Evolutionary conservation across 1,140 invertebrate species (phyloP).

Genomic region (Mactra quadrangularis): DNA sequence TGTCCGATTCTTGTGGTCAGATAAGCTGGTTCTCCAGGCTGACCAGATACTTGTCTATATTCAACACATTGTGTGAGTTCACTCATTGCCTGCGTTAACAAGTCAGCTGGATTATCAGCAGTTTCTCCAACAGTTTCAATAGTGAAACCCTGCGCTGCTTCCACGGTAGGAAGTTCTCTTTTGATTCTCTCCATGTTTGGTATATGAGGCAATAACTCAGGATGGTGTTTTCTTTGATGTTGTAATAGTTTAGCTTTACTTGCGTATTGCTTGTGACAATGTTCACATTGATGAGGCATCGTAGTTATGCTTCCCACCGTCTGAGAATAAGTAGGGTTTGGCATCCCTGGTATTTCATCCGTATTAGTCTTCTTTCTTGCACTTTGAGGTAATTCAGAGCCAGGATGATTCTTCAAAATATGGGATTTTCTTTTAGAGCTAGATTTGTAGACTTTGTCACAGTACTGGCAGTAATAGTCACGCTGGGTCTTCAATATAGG

Average conservation of each 20-base stretch:
- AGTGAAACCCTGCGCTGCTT: slow-evolving; percentile 62
- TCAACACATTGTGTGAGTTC: slow-evolving; percentile 82
- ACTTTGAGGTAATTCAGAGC: slow-evolving; percentile 87
- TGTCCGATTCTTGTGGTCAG: slow-evolving; percentile 66
- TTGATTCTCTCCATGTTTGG: slow-evolving; percentile 23
- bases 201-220: slow-evolving; percentile 71
- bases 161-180: not conserved
- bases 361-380: slow-evolving; percentile 79
- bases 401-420: slow-evolving; percentile 94
- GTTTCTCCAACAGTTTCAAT: slow-evolving; percentile 70
- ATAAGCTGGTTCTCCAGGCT: slow-evolving; percentile 51
- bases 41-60: slow-evolving; percentile 69
- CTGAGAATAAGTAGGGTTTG: slow-evolving; percentile 87
- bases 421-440: slow-evolving; percentile 93
- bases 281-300: slow-evolving; percentile 90
- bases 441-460: slow-evolving; percentile 94
- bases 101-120: slow-evolving; percentile 76
- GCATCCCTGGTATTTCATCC: slow-evolving; percentile 69
- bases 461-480: slow-evolving; percentile 94
- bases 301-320: slow-evolving; percentile 90
- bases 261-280: slow-evolving; percentile 94
- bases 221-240: slow-evolving; percentile 91
- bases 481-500: slow-evolving; percentile 91
- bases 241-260: slow-evolving; percentile 89
- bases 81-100: slow-evolving; percentile 84